Evolutionary conservation across 2,113 vertebrate genomes (phyloP).

Genomic region (Pleuronectes platessa): DNA sequence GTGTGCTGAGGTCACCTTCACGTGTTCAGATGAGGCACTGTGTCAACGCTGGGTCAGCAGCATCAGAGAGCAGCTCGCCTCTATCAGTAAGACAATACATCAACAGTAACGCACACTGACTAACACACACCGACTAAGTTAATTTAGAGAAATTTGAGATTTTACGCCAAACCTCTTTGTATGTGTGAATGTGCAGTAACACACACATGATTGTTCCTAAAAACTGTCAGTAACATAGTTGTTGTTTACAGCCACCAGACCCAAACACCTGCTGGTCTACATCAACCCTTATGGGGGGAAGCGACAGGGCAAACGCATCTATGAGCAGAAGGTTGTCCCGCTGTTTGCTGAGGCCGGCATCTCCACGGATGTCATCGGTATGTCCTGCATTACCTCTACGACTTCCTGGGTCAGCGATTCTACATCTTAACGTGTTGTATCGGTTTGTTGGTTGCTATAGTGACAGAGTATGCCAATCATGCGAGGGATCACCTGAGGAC

Average conservation of each 20-base stretch:
- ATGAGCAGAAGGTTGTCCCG: conserved; percentile 92
- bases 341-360: conserved; percentile 89
- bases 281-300: conserved; percentile 95
- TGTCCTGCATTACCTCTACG: conserved; percentile 18
- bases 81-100: conserved; percentile 84
- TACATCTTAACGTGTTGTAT: background rate
- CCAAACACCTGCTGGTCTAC: conserved; percentile 92
- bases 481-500: conserved; percentile 88
- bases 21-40: conserved; percentile 84
- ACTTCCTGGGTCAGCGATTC: background rate
- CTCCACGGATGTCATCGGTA: conserved; percentile 89
- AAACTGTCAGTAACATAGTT: conserved; percentile 3
- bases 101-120: background rate
- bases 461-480: conserved; percentile 92
- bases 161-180: background rate
- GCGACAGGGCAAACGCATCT: conserved; percentile 87
- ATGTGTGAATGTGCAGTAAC: background rate
- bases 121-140: background rate
- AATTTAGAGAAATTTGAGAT: too few species aligned
- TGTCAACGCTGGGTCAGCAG: conserved; percentile 88
- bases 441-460: conserved; percentile 76
- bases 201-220: background rate
- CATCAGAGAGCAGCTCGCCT: conserved; percentile 86
- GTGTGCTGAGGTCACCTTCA: conserved; percentile 88
- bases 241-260: conserved; percentile 83